phyloP scores from a whole-genome alignment of 2,888 invertebrate species.

The Ditula angustiorana region DNA sequence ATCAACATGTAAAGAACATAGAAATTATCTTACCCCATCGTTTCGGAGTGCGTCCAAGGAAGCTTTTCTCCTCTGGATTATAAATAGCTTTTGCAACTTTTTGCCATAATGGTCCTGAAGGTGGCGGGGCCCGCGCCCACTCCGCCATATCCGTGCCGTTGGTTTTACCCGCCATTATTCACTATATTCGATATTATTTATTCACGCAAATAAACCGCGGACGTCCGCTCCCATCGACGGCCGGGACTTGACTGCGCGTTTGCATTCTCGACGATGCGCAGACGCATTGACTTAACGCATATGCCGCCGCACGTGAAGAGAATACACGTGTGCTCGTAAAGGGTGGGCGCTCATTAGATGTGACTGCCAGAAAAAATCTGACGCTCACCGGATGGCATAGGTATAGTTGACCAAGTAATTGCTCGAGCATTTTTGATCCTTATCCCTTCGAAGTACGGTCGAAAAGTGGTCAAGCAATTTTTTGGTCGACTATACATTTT shows the following conservation, averaged over 20 bases:
- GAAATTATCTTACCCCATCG: conserved; percentile 75
- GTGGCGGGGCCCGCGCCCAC: conserved; percentile 73
- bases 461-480: too few relatives aligned
- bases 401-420: too few relatives aligned
- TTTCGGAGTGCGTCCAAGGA: conserved; percentile 74
- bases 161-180: conserved; percentile 62
- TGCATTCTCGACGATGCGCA: conserved; percentile 15
- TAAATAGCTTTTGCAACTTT: conserved; percentile 65
- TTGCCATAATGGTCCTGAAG: conserved; percentile 56
- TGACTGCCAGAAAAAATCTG: too few relatives aligned
- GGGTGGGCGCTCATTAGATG: too few relatives aligned
- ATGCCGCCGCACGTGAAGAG: not conserved
- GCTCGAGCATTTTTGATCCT: too few relatives aligned
- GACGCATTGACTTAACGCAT: conserved; percentile 15
- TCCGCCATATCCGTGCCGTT: conserved; percentile 67
- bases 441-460: too few relatives aligned
- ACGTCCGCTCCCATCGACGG: conserved; percentile 1
- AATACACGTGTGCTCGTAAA: not conserved
- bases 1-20: not conserved
- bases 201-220: not conserved
- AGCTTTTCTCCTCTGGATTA: conserved; percentile 71
- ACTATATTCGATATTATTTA: not conserved
- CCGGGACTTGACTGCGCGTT: conserved; percentile 16
- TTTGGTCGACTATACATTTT: too few relatives aligned
- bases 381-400: too few relatives aligned